Evolutionary conservation across 2,113 vertebrate species (phyloP), one percentile per base, ranked within the genome.

Genomic region (Dipodomys merriami): DNA sequence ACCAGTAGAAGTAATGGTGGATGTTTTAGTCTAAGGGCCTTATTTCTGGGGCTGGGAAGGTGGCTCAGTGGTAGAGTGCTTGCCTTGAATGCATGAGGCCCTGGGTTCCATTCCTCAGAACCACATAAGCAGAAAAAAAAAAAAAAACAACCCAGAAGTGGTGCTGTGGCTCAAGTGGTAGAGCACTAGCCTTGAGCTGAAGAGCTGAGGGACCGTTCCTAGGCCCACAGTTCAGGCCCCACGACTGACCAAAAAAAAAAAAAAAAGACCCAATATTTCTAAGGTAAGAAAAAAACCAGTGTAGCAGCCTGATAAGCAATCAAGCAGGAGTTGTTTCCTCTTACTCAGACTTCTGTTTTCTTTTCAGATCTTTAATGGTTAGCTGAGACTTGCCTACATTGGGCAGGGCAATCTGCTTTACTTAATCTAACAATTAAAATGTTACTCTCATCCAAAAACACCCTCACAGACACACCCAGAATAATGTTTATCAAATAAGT

Each of bases 401-500:
- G 72, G 22, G 62, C 5, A 72, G 20, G 35, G 35, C 35, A 64
- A 82, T 64, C 53, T 83, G n/a, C 91, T 82, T 86, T 83, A 71
- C n/a, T 90, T n/a, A 64, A 62, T 76, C 35, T 77, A 19, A 46
- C 72, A 35, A 67, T 57, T 78, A 53, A 87, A 86, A 73, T n/a
- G 33, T 79, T 79, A 72, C 60, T 87, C 87, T 60, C 69, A 86
- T 72, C 57, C 46, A 69, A 46, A 72, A 68, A 83, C 23, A 83
- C 29, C 27, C 6, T 79, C 25, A 89, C 5, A 76, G 27, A 84
- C 19, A 73, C 3, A 57, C 23, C 5, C 60, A 84, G 68, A 85
- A 46, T 67, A 79, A 79, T 27, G 2, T 87, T 39, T 77, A 57
- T 29, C 5, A 84, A 80, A 92, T 89, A 84, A 93, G 80, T 69